A percentile compares a stretch with the other conserved stretches of the same genome.
These are phyloP conservation scores for Cinclus cinclus DNA, from an alignment of 2,113 vertebrate species.

Conservation along the genomic window DNA sequence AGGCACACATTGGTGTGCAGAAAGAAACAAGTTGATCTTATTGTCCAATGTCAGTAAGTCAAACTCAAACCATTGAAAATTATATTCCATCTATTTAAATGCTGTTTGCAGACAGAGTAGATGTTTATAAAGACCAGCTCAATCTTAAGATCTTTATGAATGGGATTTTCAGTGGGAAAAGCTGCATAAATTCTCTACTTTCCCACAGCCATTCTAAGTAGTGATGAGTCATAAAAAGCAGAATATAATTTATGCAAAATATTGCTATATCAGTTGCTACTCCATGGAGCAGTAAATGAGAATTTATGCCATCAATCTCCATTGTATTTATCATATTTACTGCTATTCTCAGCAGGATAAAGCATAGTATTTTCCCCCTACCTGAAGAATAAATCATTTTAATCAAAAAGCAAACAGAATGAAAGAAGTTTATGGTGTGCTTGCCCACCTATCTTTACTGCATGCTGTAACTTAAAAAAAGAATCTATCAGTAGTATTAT, in stretches of 20 bases:
- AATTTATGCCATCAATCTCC: neutral
- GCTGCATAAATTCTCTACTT: neutral
- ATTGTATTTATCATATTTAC: neutral
- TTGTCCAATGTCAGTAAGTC: neutral
- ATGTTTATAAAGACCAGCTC: neutral
- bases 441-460: neutral
- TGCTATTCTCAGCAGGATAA: neutral
- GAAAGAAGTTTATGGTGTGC: fast-evolving
- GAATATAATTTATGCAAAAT: neutral
- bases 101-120: neutral
- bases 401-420: neutral
- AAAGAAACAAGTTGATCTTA: neutral
- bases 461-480: neutral
- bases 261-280: neutral
- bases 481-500: neutral
- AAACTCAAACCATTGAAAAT: neutral
- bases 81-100: neutral
- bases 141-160: neutral
- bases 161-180: neutral
- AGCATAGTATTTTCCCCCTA: neutral
- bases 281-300: neutral
- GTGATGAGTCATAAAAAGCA: neutral
- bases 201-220: neutral
- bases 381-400: neutral
- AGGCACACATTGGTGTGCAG: neutral